These are phyloP conservation scores for Trissolcus japonicus DNA, from an alignment of 2,888 invertebrate genomes.

Conservation along the genomic window DNA sequence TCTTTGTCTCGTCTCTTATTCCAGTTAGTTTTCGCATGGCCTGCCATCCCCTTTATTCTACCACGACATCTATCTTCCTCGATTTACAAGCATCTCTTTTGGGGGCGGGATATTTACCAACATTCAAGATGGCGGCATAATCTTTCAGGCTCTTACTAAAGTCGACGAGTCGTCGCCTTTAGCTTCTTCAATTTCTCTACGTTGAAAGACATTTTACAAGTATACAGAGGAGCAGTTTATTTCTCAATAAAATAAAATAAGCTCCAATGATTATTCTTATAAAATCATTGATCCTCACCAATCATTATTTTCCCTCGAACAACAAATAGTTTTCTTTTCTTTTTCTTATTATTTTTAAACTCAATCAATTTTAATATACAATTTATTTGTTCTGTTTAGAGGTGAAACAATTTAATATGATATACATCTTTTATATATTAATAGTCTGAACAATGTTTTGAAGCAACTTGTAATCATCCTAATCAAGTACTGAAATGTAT, in stretches of 20 bases:
- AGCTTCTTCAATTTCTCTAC: constrained; percentile 42
- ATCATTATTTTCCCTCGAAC: no score
- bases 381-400: no score
- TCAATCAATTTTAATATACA: no score
- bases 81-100: constrained; percentile 65
- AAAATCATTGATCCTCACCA: no score
- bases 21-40: constrained; percentile 47
- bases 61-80: constrained; percentile 59
- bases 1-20: constrained; percentile 53
- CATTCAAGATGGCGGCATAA: constrained; percentile 76
- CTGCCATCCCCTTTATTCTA: constrained; percentile 52
- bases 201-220: no score
- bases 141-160: constrained; percentile 69
- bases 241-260: no score
- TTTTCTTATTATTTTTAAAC: no score
- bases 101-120: constrained; percentile 75
- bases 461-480: neutral
- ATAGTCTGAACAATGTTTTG: neutral
- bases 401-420: neutral
- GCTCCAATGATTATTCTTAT: no score
- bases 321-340: no score
- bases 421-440: neutral
- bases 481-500: no score
- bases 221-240: no score
- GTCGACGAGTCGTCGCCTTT: constrained; percentile 66